Evolutionary conservation across 2,113 vertebrate species (phyloP), one percentile per base, ranked within the genome.

Genomic region (Arvicanthis niloticus): DNA sequence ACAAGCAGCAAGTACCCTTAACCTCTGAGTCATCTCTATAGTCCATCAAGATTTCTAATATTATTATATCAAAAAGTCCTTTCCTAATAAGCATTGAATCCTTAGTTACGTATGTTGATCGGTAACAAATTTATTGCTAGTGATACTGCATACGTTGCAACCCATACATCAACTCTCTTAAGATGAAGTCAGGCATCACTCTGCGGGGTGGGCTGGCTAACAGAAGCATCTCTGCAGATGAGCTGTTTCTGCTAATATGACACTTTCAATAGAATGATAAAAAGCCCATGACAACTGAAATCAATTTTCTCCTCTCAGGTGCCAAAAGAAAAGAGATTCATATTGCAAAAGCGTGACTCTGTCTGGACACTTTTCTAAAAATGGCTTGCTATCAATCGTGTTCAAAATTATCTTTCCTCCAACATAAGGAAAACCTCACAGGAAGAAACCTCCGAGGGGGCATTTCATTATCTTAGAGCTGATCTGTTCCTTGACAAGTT

Each of bases 301-400:
- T 92, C 92, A 53, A 51, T 91, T 88, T 17, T 88, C 58, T 88
- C 48, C 77, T 82, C 2, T 92, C 70, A 84, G 91, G 93, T 92
- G 53, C 72, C 88, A 94, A 17, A 17, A 85, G 21, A 68, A 73
- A 75, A 86, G 7, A 91, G 2, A 11, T 58, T 2, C 11, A 0
- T 51, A 40, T 51, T 91, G 9, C 45, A 96, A 88, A 89, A 48
- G 51, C 37, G 12, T 65, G 96, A 91, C 89, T 76, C 60, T 90
- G 40, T n/a, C 89, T 68, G 91, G 68, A 91, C 67, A 75, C 70
- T 53, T 94, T 94, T 92, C 84, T 80, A 91, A 92, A 96, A 58
- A 73, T 3, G 29, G 42, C 45, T 93, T 45, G 48, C 75, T 58
- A 92, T 84, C 51, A 51, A 76, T 94, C 95, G 93, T 93, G 21